A percentile compares a stretch with the other conserved stretches of the same genome.
Conservation (phyloP, 92 coral and sea anemone species). For the Plumapathes pennacea region DNA sequence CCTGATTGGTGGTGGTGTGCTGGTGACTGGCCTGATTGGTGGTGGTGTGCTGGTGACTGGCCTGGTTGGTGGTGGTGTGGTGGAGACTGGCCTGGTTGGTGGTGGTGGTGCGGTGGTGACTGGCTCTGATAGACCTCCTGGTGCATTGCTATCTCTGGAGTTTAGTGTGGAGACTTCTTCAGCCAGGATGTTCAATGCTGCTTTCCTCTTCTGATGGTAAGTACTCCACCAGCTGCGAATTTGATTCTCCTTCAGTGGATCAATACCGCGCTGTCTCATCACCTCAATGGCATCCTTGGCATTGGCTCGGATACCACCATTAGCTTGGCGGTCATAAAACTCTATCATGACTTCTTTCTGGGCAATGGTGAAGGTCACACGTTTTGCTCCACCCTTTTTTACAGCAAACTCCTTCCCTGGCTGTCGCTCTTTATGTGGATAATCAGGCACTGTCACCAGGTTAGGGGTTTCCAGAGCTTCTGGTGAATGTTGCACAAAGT, state of each 20-base stretch:
- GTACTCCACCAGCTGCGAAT: slow-evolving; percentile 43
- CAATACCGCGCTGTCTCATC: slow-evolving; percentile 28
- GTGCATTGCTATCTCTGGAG: no score
- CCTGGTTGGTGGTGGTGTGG: neutral
- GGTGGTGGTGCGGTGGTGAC: neutral
- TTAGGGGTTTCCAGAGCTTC: slow-evolving; percentile 13
- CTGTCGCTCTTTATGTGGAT: slow-evolving; percentile 5
- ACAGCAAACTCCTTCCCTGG: slow-evolving; percentile 38
- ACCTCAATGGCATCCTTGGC: slow-evolving; percentile 26
- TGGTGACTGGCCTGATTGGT: no score
- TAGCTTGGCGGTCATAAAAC: slow-evolving; percentile 41
- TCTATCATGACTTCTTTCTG: slow-evolving; percentile 42
- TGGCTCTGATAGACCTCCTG: neutral
- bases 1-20: neutral
- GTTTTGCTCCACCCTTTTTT: slow-evolving; percentile 29
- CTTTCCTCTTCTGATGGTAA: slow-evolving; percentile 33
- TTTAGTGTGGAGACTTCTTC: neutral
- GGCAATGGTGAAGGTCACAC: slow-evolving; percentile 34
- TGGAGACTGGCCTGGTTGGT: neutral
- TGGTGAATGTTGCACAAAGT: slow-evolving; percentile 32
- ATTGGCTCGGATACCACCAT: slow-evolving; percentile 23
- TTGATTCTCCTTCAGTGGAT: slow-evolving; percentile 31
- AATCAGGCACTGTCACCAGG: neutral
- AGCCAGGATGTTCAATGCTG: neutral
- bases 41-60: neutral